These are phyloP conservation scores for Melieria crassipennis DNA, from an alignment of 2,888 invertebrate genomes.

Conservation along the genomic window DNA sequence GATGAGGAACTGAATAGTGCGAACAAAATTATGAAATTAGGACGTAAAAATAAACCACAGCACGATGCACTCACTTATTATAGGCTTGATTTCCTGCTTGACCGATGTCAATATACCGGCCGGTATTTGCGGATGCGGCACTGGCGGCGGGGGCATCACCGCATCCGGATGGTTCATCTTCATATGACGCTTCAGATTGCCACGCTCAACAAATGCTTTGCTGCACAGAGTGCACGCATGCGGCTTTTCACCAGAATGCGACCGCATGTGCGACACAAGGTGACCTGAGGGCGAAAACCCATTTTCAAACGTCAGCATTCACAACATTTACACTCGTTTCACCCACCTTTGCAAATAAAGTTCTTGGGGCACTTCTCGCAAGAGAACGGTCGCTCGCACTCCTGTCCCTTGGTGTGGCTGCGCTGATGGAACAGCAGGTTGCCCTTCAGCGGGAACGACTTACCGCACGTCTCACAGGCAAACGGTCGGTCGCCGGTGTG, in stretches of 20 bases:
- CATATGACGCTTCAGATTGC: conserved; percentile 79
- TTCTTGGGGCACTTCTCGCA: conserved; percentile 88
- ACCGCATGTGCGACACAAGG: conserved; percentile 82
- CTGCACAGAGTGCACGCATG: conserved; percentile 78
- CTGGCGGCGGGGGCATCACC: conserved; percentile 64
- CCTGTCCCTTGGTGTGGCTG: conserved; percentile 81
- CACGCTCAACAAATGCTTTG: conserved; percentile 82
- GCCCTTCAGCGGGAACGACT: conserved; percentile 85
- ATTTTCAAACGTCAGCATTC: background rate
- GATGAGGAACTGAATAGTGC: conserved; percentile 57
- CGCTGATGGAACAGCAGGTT: conserved; percentile 87
- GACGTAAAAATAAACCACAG: too few relatives aligned
- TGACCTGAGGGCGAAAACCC: conserved; percentile 68
- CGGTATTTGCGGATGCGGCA: conserved; percentile 64
- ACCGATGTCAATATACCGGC: conserved; percentile 64
- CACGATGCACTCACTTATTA: conserved; percentile 57
- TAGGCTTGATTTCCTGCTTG: conserved; percentile 64
- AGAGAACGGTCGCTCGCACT: conserved; percentile 75
- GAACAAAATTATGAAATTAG: background rate
- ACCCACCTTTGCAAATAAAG: conserved; percentile 83
- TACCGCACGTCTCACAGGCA: conserved; percentile 86
- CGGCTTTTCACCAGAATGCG: conserved; percentile 73
- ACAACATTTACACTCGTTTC: background rate
- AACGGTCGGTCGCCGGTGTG: conserved; percentile 84
- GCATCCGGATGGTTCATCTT: conserved; percentile 74